These are phyloP conservation scores for Oryzias javanicus DNA, from an alignment of 2,113 vertebrate genomes.

Conservation along the genomic window DNA sequence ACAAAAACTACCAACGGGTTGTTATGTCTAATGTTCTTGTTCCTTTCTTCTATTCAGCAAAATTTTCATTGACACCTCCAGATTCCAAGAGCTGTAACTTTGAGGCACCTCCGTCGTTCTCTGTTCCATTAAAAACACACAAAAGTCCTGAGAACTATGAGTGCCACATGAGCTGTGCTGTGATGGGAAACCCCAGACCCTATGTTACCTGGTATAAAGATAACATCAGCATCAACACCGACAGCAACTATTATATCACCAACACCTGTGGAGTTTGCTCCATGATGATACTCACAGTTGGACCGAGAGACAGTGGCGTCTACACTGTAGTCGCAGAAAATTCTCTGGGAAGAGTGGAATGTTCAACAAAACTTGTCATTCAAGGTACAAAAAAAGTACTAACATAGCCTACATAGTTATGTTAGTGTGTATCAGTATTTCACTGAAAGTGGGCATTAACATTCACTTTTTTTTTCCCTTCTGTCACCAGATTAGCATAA, in stretches of 20 bases:
- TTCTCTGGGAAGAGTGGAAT: conserved; percentile 74
- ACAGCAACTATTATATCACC: conserved; percentile 78
- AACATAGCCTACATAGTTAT: not conserved
- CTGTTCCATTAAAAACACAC: conserved; percentile 82
- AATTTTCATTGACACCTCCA: conserved; percentile 62
- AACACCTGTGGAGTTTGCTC: conserved; percentile 91
- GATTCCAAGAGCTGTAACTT: conserved; percentile 69
- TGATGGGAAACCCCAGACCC: conserved; percentile 82
- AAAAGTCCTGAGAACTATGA: conserved; percentile 82
- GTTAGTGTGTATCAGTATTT: not conserved
- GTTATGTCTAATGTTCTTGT: not conserved
- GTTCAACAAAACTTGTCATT: conserved; percentile 81
- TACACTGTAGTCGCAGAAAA: conserved; percentile 85
- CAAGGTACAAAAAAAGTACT: conserved; percentile 72
- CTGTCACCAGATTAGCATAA: conserved; percentile 45
- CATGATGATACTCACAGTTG: conserved; percentile 80
- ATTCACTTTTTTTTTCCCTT: not conserved
- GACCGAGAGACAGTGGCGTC: conserved; percentile 79
- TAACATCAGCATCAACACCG: conserved; percentile 78
- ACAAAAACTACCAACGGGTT: not conserved
- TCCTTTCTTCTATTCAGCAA: conserved; percentile 56
- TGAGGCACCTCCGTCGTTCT: conserved; percentile 76
- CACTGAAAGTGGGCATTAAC: not conserved
- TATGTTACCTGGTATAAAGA: conserved; percentile 87
- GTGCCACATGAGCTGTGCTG: conserved; percentile 89